phyloP scores from a whole-genome alignment of 35 echinoderm and acorn worm species.

The Chiridota heheva region DNA sequence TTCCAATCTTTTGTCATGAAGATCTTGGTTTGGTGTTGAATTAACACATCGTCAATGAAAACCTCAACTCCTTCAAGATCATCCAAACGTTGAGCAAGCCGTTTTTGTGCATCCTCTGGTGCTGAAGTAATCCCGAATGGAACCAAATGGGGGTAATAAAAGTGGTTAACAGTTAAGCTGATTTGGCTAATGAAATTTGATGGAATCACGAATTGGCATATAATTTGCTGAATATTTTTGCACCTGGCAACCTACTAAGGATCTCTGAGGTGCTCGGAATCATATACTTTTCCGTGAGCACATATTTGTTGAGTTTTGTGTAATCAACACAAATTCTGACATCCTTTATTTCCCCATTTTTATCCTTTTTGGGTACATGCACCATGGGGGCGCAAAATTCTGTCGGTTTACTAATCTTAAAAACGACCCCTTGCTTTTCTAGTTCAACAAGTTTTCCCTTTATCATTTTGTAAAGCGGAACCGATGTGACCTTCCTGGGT shows the following conservation, averaged over 20 bases:
- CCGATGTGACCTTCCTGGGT: constrained; percentile 20
- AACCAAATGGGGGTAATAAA: constrained; percentile 63
- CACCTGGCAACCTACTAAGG: background rate
- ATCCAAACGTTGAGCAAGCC: constrained; percentile 46
- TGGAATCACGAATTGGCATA: constrained; percentile 63
- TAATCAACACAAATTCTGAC: constrained; percentile 28
- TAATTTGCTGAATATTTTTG: constrained; percentile 41
- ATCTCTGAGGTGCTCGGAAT: background rate
- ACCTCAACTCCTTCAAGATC: constrained; percentile 49
- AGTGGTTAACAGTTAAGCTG: constrained; percentile 40
- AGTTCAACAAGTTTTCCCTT: constrained; percentile 16
- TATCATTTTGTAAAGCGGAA: constrained; percentile 6
- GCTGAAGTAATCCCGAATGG: constrained; percentile 56
- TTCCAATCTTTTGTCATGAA: constrained; percentile 46
- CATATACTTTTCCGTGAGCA: background rate
- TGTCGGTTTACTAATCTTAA: constrained; percentile 24
- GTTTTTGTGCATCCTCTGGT: constrained; percentile 47
- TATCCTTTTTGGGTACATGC: constrained; percentile 14
- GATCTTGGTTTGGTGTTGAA: constrained; percentile 33
- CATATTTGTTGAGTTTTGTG: constrained; percentile 12
- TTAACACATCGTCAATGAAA: constrained; percentile 49
- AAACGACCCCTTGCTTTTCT: constrained; percentile 11
- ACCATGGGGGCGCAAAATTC: constrained; percentile 32
- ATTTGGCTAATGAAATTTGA: constrained; percentile 43
- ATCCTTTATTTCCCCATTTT: constrained; percentile 3